phyloP scores from a whole-genome alignment of 2,888 invertebrate species.

The Acanthosoma haemorrhoidale region DNA sequence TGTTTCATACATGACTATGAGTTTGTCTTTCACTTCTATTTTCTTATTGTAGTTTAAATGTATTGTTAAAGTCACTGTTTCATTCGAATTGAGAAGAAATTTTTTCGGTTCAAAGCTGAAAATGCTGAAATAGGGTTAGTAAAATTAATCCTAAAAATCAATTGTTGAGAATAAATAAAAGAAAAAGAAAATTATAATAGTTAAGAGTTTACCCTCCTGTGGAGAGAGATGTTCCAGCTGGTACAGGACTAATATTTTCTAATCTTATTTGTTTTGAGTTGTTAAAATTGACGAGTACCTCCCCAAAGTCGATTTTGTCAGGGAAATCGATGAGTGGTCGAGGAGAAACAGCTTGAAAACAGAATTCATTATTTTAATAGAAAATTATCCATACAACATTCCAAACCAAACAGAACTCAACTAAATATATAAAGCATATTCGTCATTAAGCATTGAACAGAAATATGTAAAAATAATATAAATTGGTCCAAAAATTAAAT shows the following conservation, averaged over 20 bases:
- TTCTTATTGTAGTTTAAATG: background rate
- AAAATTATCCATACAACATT: no score
- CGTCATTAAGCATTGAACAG: no score
- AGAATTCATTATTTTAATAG: no score
- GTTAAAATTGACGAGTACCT: constrained; percentile 52
- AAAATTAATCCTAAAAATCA: background rate
- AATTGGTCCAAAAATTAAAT: no score
- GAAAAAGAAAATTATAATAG: background rate
- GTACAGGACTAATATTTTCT: constrained; percentile 52
- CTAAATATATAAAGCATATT: no score
- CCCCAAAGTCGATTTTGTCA: constrained; percentile 52
- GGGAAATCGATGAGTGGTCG: constrained; percentile 57
- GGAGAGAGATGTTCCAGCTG: constrained; percentile 50
- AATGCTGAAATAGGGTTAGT: background rate
- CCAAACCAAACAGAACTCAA: no score
- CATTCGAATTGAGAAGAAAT: constrained; percentile 6
- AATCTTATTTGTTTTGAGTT: constrained; percentile 51
- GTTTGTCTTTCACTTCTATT: background rate
- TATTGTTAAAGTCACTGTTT: constrained; percentile 4
- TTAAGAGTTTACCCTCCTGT: constrained; percentile 46
- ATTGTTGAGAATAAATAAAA: background rate
- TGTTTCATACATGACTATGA: constrained; percentile 20
- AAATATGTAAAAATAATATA: no score
- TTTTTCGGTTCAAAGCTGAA: background rate
- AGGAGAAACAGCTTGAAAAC: constrained; percentile 52